Base-by-base conservation (phyloP, 2,888 invertebrate species). In the Hypselothyrea guttata region DNA sequence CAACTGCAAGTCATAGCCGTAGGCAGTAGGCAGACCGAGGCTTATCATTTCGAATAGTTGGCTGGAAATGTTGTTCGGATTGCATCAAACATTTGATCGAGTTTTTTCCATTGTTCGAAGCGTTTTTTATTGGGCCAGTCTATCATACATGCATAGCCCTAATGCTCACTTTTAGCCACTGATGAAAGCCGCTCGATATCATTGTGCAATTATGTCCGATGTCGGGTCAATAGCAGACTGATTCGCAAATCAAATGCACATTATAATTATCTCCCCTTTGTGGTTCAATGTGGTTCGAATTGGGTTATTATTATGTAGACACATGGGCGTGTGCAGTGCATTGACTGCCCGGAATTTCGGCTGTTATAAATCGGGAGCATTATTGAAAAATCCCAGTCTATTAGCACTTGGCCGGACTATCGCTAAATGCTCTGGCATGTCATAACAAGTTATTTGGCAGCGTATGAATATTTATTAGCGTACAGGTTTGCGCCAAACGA, bases 211-310 rank as follows among this genome's bases (percentile, higher is more conserved):
- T 74, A 52, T 33, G 2, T 5, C 5, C 5, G 22, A 22, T 22
- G 8, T 44, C 48, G 51, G 71, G 63, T 74, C 75, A 72, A 72
- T 67, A 71, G 54, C 59, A 38, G 56, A 7, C 61, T 69, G 69
- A 70, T 69, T 71, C 71, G 77, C 74, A 58, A 76, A 74, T 74
- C 64, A 76, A 74, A 71, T 76, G 56, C 61, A 66, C 77, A 74
- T 76, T 74, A 74, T 67, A 72, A 74, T 57, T 52, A 74, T 9
- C 15, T 54, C 56, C 41, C 45, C 38, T 40, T 51, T 68, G 40
- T 56, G 18, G 7, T 27, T 35, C 28, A 28, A 16, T 34, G 34
- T n/a, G 22, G 9, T 13, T 31, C 31, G 54, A 59, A 44, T 47
- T 56, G 52, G 49, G 46, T 22, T 53, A 56, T 46, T 49, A 47